phyloP scores from a whole-genome alignment of 1,140 invertebrate genomes.

The Caenorhabditis tropicalis region DNA sequence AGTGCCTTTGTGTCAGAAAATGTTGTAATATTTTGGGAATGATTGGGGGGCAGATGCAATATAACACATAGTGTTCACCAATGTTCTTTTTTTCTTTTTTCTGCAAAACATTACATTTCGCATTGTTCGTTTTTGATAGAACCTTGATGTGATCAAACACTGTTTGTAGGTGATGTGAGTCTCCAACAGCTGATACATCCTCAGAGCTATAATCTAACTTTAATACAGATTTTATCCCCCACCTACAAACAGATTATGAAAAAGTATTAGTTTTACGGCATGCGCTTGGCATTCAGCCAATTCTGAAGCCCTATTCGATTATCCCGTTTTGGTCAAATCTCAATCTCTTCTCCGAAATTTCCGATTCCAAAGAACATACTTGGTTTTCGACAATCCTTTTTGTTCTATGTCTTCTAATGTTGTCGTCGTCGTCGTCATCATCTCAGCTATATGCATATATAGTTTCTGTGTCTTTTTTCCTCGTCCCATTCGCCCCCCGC shows the following conservation, averaged over 20 bases:
- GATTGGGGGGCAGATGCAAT: background rate
- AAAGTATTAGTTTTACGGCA: too few species aligned
- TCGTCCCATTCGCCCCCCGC: background rate
- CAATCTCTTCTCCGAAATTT: too few species aligned
- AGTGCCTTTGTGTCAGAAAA: background rate
- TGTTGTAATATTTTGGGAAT: background rate
- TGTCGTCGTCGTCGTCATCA: background rate
- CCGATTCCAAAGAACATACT: background rate
- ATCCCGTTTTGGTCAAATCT: background rate
- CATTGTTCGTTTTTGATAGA: too few species aligned
- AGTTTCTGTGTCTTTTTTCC: constrained; percentile 19
- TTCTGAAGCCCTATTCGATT: background rate
- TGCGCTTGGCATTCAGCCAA: background rate
- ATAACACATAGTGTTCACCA: too few species aligned
- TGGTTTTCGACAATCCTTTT: background rate
- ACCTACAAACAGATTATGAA: too few species aligned
- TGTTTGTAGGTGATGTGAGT: too few species aligned
- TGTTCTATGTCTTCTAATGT: background rate
- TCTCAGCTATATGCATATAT: constrained; percentile 32
- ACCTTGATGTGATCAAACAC: too few species aligned
- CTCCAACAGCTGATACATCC: too few species aligned
- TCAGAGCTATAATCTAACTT: too few species aligned
- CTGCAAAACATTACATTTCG: too few species aligned
- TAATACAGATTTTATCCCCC: too few species aligned
- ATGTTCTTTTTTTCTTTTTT: too few species aligned